These are phyloP conservation scores for Oreochromis niloticus DNA, from an alignment of 2,113 vertebrate species.

Conservation along the genomic window DNA sequence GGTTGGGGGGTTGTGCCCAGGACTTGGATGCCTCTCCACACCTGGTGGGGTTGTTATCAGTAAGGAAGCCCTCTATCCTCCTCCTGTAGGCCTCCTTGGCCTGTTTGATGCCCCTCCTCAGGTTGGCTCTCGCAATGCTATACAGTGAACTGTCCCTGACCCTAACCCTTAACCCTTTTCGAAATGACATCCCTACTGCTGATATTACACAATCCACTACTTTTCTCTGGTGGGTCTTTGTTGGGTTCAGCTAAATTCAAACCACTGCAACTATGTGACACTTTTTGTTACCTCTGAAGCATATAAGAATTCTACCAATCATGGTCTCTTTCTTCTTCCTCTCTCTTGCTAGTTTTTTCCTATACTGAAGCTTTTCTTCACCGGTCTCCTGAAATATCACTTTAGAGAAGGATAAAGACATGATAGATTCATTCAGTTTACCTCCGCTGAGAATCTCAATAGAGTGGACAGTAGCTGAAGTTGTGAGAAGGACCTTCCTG, in stretches of 20 bases:
- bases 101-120: too few relatives aligned
- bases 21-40: too few relatives aligned
- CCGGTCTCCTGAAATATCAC: not conserved
- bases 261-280: not conserved
- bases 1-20: not conserved
- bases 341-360: not conserved
- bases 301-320: not conserved
- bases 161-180: not conserved
- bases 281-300: not conserved
- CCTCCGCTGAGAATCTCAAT: slow-evolving; percentile 84
- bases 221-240: not conserved
- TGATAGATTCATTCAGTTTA: slow-evolving; percentile 35
- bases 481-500: slow-evolving; percentile 79
- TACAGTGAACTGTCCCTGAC: too few relatives aligned
- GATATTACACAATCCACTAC: not conserved
- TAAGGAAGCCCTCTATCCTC: too few relatives aligned
- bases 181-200: not conserved
- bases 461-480: slow-evolving; percentile 88
- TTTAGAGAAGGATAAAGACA: not conserved
- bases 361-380: not conserved
- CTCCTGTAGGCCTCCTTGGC: too few relatives aligned
- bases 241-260: not conserved
- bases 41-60: too few relatives aligned
- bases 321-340: not conserved
- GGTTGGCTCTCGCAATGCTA: too few relatives aligned